Base-by-base conservation (phyloP, 2,113 vertebrate genomes). In the Actenoides lindsayi region DNA sequence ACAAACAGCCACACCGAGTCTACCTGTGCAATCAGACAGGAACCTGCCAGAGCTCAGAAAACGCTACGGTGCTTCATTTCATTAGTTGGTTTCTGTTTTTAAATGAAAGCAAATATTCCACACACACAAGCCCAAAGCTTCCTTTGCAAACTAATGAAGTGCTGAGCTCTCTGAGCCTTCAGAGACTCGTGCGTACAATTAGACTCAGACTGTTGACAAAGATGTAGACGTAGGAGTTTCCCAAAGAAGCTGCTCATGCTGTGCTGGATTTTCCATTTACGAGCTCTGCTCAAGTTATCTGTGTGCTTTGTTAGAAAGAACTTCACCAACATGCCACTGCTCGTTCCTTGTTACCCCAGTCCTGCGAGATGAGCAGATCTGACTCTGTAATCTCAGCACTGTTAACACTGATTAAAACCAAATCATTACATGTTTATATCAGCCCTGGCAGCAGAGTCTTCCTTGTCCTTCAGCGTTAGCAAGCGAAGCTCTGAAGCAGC, bases 331-430 rank as follows among this genome's bases (percentile, higher is more conserved):
- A 59, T 13, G 60, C 83, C 88, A 46, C 82, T 65, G 90, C 41
- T 84, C 39, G 0, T 37, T 83, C 78, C 90, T 88, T 76, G 41
- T 93, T 94, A 93, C 56, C 81, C 73, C 35, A 15, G 1, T 3
- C 10, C 70, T 39, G 57, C 57, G 90, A 93, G 31, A 30, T 67
- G 84, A 96, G 76, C 18, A 10, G 60, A 92, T 68, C 90, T 96
- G 96, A 95, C 92, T 95, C 37, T n/a, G 79, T 90, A 88, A 95
- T 96, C 89, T 91, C 94, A 95, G 90, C 93, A 89, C 87, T 96
- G 92, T 70, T 97, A 96, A 95, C 91, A 78, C 79, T 60, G 54
- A 94, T 95, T 96, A 94, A 95, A 97, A 88, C 6, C 88, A 93
- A 96, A 95, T 94, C 75, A 94, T 92, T 95, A 31, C 79, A 75